phyloP scores from a whole-genome alignment of 92 coral and sea anemone genomes.

The Bergia sp. region DNA sequence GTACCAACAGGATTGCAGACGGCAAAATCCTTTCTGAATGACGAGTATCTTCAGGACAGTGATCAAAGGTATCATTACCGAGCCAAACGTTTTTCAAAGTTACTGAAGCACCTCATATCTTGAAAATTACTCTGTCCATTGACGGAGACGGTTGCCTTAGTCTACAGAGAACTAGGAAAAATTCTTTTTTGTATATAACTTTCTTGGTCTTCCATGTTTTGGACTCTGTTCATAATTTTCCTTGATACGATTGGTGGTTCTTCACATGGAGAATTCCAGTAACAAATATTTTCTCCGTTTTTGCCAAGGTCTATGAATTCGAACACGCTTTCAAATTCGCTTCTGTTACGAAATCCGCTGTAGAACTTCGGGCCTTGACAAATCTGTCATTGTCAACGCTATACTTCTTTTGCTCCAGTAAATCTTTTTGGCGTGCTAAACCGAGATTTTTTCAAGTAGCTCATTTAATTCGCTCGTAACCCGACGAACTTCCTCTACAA shows the following conservation, averaged over 20 bases:
- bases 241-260: not conserved
- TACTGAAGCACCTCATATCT: slow-evolving; percentile 54
- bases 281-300: slow-evolving; percentile 60
- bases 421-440: slow-evolving; percentile 2
- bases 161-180: slow-evolving; percentile 50
- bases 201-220: slow-evolving; percentile 56
- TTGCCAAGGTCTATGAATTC: slow-evolving; percentile 67
- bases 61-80: slow-evolving; percentile 47
- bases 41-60: slow-evolving; percentile 57
- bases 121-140: slow-evolving; percentile 46
- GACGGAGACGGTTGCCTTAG: slow-evolving; percentile 59
- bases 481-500: too few relatives aligned
- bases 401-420: slow-evolving; percentile 34
- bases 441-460: not conserved
- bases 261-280: slow-evolving; percentile 57
- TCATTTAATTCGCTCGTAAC: too few relatives aligned
- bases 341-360: slow-evolving; percentile 58
- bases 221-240: slow-evolving; percentile 31
- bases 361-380: slow-evolving; percentile 49
- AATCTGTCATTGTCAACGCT: slow-evolving; percentile 24
- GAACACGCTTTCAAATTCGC: slow-evolving; percentile 57
- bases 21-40: slow-evolving; percentile 54
- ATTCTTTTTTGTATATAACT: slow-evolving; percentile 53
- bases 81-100: slow-evolving; percentile 56
- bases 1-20: slow-evolving; percentile 61